These are phyloP conservation scores for Microcebus tavaratra DNA, from an alignment of 2,113 vertebrate species.

Conservation along the genomic window DNA sequence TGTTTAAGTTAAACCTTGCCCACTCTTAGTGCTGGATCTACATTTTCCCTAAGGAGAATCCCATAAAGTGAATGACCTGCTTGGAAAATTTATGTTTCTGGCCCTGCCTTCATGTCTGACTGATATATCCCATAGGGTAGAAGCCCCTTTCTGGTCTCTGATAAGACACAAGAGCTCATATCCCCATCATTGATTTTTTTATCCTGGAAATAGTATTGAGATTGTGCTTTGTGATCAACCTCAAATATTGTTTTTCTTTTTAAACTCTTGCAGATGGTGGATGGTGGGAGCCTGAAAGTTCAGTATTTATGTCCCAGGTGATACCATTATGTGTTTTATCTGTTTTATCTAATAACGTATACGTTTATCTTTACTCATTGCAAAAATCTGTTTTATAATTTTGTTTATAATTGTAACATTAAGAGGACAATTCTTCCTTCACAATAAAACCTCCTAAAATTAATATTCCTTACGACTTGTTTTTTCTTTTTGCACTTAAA, in stretches of 20 bases:
- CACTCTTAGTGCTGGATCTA: background rate
- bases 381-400: background rate
- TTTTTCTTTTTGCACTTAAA: conserved; percentile 15
- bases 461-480: conserved; percentile 15
- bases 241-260: background rate
- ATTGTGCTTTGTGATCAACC: background rate
- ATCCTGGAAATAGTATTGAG: background rate
- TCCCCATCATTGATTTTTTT: background rate
- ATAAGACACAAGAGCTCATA: background rate
- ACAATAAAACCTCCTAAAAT: background rate
- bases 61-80: background rate
- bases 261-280: background rate
- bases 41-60: background rate
- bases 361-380: background rate
- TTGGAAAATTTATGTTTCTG: background rate
- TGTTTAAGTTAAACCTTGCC: background rate
- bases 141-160: background rate
- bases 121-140: background rate
- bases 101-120: background rate
- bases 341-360: background rate
- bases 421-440: conserved; percentile 8
- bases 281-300: background rate
- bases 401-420: background rate
- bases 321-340: background rate
- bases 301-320: background rate